Percentiles rank a stretch among this genome's conserved stretches.
Conservation (phyloP, 2,113 vertebrate species). For the Hiodon tergisus region DNA sequence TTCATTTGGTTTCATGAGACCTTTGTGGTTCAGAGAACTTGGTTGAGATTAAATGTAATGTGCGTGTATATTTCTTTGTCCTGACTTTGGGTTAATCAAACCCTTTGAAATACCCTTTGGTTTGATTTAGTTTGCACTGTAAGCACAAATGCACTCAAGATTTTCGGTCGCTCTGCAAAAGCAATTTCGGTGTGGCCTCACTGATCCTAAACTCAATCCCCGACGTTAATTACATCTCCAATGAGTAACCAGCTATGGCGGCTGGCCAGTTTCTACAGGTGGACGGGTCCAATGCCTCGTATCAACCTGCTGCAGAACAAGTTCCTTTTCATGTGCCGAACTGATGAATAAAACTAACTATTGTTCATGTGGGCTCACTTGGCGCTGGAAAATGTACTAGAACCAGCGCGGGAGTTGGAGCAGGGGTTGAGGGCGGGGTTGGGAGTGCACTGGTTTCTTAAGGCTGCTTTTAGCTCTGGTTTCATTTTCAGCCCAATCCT, state of each 20-base stretch:
- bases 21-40: background rate
- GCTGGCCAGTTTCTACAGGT: slow-evolving; percentile 61
- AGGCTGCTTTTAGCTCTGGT: background rate
- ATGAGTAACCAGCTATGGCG: slow-evolving; percentile 54
- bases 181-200: slow-evolving; percentile 45
- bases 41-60: too few relatives aligned
- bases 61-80: background rate
- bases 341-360: background rate
- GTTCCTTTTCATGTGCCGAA: slow-evolving; percentile 3
- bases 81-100: background rate
- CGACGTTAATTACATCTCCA: slow-evolving; percentile 54
- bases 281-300: slow-evolving; percentile 37
- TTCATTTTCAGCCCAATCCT: background rate
- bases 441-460: background rate
- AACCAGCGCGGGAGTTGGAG: background rate
- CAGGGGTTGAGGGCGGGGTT: too few relatives aligned
- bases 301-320: slow-evolving; percentile 13
- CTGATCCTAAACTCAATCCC: slow-evolving; percentile 49
- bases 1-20: background rate
- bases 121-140: background rate
- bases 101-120: background rate
- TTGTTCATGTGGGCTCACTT: background rate
- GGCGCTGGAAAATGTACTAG: background rate
- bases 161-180: slow-evolving; percentile 35
- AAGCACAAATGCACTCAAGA: background rate